Evolutionary conservation across 2,113 vertebrate species (phyloP), one percentile per base, ranked within the genome.

Genomic region (Craseonycteris thonglongyai): DNA sequence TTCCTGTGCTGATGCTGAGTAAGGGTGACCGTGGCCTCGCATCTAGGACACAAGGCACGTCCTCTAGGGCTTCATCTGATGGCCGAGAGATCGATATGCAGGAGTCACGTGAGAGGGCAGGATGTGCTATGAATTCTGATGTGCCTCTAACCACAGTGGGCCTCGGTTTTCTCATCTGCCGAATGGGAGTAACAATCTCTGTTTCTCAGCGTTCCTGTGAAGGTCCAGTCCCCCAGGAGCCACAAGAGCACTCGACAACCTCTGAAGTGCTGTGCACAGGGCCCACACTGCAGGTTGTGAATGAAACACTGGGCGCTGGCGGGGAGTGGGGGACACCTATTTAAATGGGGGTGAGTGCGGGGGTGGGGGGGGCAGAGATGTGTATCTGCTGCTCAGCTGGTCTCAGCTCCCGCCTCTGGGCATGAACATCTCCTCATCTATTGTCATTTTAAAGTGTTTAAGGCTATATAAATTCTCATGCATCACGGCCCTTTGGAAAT

Each of bases 81-180:
- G 47, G 33, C 42, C 5, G 28, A 86, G 61, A 35, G 42, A 68
- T 19, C 13, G 33, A 47, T 22, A 47, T n/a, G n/a, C 0, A 24
- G 18, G 54, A 26, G 35, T 35, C 61, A 16, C 30, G 35, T n/a
- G 66, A 56, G 16, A 91, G 19, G 66, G 56, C 54, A 22, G 76
- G 7, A 33, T n/a, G 6, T 38, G 66, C 28, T 28, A 10, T 24
- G n/a, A 8, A 66, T n/a, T 86, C n/a, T 56, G 22, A 4, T 3
- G 15, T 5, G 47, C 38, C 42, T 51, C 47, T 66, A 72, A 42
- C 9, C 24, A 26, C 3, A 9, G 7, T n/a, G 59, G 38, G 54
- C 71, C 86, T 96, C 26, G 1, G 68, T 75, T n/a, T 91, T 26
- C 49, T 79, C 90, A 42, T 51, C 38, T 76, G 79, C 45, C 47